Evolutionary conservation across 1,140 invertebrate genomes (phyloP), one percentile per base, ranked within the genome.

Genomic region (Halictus rubicundus): DNA sequence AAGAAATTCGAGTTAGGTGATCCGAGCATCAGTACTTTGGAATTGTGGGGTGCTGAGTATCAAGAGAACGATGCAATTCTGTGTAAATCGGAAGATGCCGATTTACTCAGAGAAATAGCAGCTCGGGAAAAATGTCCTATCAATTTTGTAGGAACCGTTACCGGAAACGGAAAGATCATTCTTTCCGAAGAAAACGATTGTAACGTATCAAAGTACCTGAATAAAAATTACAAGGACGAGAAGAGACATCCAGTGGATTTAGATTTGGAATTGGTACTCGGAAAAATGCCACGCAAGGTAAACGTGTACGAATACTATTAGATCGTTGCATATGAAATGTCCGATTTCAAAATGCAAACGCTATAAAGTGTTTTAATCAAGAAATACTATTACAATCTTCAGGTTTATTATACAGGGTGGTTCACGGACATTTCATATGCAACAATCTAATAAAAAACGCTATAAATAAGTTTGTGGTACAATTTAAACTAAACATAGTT

Each of bases 11-110:
- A 98, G 81, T 92, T 99, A 14, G 99, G 98, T 12, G 99, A 99
- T 94, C 97, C 97, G 0, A 99, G 98, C 12, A 96, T 99, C 19
- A 98, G 96, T 66, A 96, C 97, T 0, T 91, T 99, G 73, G 99
- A 99, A 91, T 91, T 99, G 8, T 99, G 99, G 99, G 98, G 98
- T 0, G 99, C 98, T 0, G 99, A 99, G 91, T 99, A 99, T 89
- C 99, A 99, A 93, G 99, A 99, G 92, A 99, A 97, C 83, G 96
- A 99, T 92, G 98, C 98, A 0, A 93, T 99, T 59, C 91, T 99
- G 0, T 96, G 98, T 82, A 93, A 93, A 59, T 92, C 95, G 71
- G 91, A 96, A 72, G 94, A 97, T 86, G 93, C 95, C 14, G 76
- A 92, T 19, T 78, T 96, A 2, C 92, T 99, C 0, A 93, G 96